Conservation (phyloP, 2,888 invertebrate species). For the Eugnorisma glareosa region DNA sequence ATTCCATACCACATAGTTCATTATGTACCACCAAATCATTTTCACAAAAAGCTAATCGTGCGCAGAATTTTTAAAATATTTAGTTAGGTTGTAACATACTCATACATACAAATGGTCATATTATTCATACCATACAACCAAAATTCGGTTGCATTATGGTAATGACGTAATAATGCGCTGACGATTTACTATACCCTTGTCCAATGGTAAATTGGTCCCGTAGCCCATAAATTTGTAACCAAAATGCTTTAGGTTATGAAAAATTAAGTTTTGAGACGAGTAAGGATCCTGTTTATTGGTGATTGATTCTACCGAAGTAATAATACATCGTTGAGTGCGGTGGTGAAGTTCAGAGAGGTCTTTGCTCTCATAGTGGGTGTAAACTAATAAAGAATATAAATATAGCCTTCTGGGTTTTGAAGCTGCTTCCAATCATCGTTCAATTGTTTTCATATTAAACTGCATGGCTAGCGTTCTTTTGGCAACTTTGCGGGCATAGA, state of each 20-base stretch:
- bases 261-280: slow-evolving; percentile 70
- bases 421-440: background rate
- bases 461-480: background rate
- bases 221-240: slow-evolving; percentile 66
- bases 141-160: slow-evolving; percentile 86
- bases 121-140: slow-evolving; percentile 77
- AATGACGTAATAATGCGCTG: slow-evolving; percentile 86
- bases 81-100: slow-evolving; percentile 60
- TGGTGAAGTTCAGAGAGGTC: slow-evolving; percentile 35
- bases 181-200: slow-evolving; percentile 76
- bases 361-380: slow-evolving; percentile 39
- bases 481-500: background rate
- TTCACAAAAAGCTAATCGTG: slow-evolving; percentile 39
- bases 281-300: slow-evolving; percentile 60
- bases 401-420: slow-evolving; percentile 21
- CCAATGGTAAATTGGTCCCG: slow-evolving; percentile 73
- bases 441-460: background rate
- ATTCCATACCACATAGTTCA: background rate
- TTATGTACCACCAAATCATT: slow-evolving; percentile 12
- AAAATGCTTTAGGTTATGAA: slow-evolving; percentile 66
- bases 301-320: slow-evolving; percentile 52
- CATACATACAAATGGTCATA: slow-evolving; percentile 79
- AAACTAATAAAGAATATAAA: slow-evolving; percentile 32
- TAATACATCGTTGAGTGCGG: slow-evolving; percentile 34
- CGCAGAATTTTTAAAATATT: slow-evolving; percentile 54